Conservation (phyloP, 2,113 vertebrate species). For the Dendrocopos noguchii region DNA sequence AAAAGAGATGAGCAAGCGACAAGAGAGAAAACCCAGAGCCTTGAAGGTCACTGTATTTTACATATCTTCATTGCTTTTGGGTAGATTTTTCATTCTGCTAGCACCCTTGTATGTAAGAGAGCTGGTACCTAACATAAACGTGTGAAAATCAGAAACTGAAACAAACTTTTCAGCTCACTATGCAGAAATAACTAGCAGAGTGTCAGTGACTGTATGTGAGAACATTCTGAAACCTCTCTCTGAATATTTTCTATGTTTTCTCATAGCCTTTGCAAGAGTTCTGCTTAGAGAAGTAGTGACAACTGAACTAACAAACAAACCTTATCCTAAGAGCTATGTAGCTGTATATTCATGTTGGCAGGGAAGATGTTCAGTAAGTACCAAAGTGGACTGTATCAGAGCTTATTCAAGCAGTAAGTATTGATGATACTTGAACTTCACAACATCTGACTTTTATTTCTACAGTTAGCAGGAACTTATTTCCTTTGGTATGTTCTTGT, state of each 20-base stretch:
- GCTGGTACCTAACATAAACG: neutral
- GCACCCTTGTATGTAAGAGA: neutral
- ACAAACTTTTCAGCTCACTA: neutral
- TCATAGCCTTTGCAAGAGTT: neutral
- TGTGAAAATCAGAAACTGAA: neutral
- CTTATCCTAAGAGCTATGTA: neutral
- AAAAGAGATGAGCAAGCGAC: neutral
- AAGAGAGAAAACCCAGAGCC: neutral
- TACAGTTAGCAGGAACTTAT: neutral
- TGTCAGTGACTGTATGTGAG: neutral
- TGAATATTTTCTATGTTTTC: neutral
- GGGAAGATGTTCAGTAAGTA: neutral
- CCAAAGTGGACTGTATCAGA: neutral
- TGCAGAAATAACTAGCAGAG: neutral
- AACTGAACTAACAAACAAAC: neutral
- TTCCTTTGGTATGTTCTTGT: neutral
- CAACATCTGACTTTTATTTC: neutral
- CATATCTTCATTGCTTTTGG: neutral
- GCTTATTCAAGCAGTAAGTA: neutral
- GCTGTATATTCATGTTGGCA: neutral
- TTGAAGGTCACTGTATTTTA: neutral
- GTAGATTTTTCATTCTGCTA: neutral
- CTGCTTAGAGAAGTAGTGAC: neutral
- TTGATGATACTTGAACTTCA: neutral
- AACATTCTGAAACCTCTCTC: neutral